Base-by-base conservation (phyloP, 2,888 invertebrate genomes). In the Netelia fuscicornis region DNA sequence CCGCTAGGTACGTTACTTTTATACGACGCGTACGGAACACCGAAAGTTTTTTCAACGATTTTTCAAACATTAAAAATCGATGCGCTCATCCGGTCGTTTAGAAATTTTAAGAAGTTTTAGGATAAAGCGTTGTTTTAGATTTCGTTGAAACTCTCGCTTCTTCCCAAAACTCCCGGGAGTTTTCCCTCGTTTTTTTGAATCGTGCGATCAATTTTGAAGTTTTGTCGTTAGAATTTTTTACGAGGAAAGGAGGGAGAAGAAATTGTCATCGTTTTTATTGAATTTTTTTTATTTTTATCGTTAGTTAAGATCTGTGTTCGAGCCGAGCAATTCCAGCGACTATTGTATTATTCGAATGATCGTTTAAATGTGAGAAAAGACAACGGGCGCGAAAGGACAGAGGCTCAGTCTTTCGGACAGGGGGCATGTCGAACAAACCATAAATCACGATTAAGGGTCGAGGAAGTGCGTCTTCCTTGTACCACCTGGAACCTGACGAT, bases 361-460 rank as follows among this genome's bases (percentile, higher is more conserved):
- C 70, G 70, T 81, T 76, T 52, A 44, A 78, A 74, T 78, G 74
- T 54, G 62, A 65, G 56, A 81, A 72, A 78, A 72, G 62, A 74
- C 77, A 67, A 60, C 52, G 48, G 37, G 60, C 58, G 20, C 17
- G 64, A 30, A 77, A 72, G 67, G 78, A 78, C 60, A 72, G 37
- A 60, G 44, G 17, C 54, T 9, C 60, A 67, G 67, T 9, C 10
- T 54, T 42, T 30, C 37, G 2, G 13, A 37, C 25, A 23, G 13
- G 20, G 9, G 54, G 6, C 58, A 42, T 67, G 37, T 78, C 72
- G 74, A 78, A 78, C 68, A 11, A 62, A 68, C 72, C 88, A 88
- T 92, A 92, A 92, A 92, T 92, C 91, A 92, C 91, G 92, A 92
- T 92, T 92, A 92, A 92, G 91, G 85, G 89, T 89, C 88, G 89